phyloP scores from a whole-genome alignment of 2,888 invertebrate species.

The Iphiclides podalirius region DNA sequence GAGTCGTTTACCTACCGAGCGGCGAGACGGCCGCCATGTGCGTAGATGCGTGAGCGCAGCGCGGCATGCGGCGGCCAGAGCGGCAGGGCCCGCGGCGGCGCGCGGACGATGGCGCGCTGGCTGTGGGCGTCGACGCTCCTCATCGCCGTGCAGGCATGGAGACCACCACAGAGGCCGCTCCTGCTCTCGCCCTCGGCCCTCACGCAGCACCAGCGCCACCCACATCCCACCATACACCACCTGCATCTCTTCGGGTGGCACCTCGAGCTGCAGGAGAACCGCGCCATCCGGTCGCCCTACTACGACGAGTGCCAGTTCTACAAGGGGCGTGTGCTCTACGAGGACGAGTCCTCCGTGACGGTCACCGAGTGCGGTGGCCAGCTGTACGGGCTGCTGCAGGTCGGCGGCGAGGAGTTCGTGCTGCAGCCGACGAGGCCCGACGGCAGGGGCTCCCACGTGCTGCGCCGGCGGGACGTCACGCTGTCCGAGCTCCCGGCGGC shows the following conservation, averaged over 20 bases:
- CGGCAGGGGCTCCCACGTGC: constrained; percentile 45
- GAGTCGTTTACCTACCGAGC: constrained; percentile 78
- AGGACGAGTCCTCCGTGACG: constrained; percentile 65
- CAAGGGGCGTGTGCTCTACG: constrained; percentile 58
- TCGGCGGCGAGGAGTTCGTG: constrained; percentile 66
- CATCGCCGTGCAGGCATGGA: constrained; percentile 40
- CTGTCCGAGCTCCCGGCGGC: constrained; percentile 51
- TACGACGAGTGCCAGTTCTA: constrained; percentile 69
- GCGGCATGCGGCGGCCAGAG: constrained; percentile 51
- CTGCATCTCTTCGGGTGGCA: constrained; percentile 65
- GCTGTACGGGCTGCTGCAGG: constrained; percentile 74
- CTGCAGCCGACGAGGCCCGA: constrained; percentile 63
- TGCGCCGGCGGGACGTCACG: constrained; percentile 62
- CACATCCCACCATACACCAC: constrained; percentile 40
- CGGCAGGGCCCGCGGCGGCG: constrained; percentile 62
- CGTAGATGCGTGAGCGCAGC: constrained; percentile 70
- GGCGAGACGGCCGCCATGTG: constrained; percentile 73
- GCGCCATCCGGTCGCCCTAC: constrained; percentile 64
- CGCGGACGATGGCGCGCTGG: constrained; percentile 72
- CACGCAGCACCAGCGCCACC: constrained; percentile 41
- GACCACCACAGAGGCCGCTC: constrained; percentile 28
- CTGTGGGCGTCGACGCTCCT: constrained; percentile 62
- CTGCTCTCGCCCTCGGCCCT: constrained; percentile 29
- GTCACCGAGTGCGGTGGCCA: constrained; percentile 76
- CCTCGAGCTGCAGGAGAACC: constrained; percentile 63